Base-by-base conservation (phyloP, 2,888 invertebrate species). In the Willowsia nigromaculata region DNA sequence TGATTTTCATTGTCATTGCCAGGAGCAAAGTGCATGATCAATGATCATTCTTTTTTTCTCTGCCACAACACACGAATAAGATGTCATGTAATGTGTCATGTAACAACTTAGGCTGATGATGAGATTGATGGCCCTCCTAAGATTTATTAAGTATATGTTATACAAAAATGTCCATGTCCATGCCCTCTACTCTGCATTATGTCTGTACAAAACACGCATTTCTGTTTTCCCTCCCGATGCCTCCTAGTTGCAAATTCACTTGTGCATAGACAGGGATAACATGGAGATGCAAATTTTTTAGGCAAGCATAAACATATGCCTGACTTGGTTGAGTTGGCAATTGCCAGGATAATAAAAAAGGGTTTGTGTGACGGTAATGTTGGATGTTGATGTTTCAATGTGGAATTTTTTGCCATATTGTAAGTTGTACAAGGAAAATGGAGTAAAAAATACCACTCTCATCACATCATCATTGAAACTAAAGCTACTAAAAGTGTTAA, bases 1-100 rank as follows among this genome's bases (percentile, higher is more conserved):
- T 74, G 25, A 43, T 47, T 74, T 74, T 74, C 74, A 47, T 74
- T 74, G 74, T 74, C 74, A 74, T 15, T 74, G 74, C 13, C 68
- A 68, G 15, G 68, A 40, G 40, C 27, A n/a, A n/a, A 56, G 11
- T 2, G 56, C n/a, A 22, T 22, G 22, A 47, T 47, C 47, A 11
- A 11, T 47, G 47, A 40, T 40, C 40, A 7, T 40, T 40, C 47
- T 5, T n/a, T 47, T 11, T 47, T n/a, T 47, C 47, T 47, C 47
- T 9, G 13, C 9, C 56, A 22, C 22, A n/a, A 18, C 50, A 50
- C 50, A 50, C 43, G 43, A 43, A 13, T 9, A 43, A 43, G 62
- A 65, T 65, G 65, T 65, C 65, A 65, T 37, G 65, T 65, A 65
- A 37, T n/a, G 9, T 65, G 65, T 65, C 62, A 33, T 65, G 62